These are phyloP conservation scores for Drosophila malerkotliana DNA, from an alignment of 1,140 invertebrate species.

Conservation along the genomic window DNA sequence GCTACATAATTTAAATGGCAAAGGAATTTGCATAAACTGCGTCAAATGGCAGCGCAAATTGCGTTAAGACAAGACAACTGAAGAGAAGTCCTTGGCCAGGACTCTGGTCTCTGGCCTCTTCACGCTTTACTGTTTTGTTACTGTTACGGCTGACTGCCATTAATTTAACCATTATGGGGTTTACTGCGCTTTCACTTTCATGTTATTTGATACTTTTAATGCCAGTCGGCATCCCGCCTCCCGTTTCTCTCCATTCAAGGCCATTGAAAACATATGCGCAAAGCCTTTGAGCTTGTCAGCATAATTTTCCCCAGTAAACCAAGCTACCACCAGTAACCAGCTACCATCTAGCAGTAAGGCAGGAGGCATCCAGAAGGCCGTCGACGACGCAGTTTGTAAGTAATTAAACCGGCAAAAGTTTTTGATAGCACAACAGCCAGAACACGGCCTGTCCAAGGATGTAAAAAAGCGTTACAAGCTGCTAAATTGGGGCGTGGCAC, in stretches of 20 bases:
- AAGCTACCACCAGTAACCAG: slow-evolving; percentile 11
- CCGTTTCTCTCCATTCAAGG: slow-evolving; percentile 21
- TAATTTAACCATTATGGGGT: slow-evolving; percentile 76
- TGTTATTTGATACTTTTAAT: slow-evolving; percentile 78
- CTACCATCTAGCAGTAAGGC: background rate
- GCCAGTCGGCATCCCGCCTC: slow-evolving; percentile 5
- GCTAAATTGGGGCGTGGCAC: slow-evolving; percentile 52
- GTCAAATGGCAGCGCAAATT: slow-evolving; percentile 59
- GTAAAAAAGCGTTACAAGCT: slow-evolving; percentile 45
- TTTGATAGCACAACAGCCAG: slow-evolving; percentile 67
- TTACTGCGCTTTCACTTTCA: slow-evolving; percentile 74
- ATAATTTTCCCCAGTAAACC: slow-evolving; percentile 37
- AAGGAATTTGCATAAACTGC: slow-evolving; percentile 66
- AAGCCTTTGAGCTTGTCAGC: slow-evolving; percentile 64
- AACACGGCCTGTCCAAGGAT: background rate
- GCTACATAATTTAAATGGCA: slow-evolving; percentile 65
- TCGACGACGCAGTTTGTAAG: slow-evolving; percentile 50
- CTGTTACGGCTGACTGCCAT: slow-evolving; percentile 57
- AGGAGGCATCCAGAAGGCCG: background rate
- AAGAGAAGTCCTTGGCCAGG: slow-evolving; percentile 25
- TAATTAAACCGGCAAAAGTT: slow-evolving; percentile 74
- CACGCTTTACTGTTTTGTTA: background rate
- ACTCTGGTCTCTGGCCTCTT: background rate
- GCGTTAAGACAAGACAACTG: slow-evolving; percentile 38
- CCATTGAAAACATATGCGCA: slow-evolving; percentile 76